Base-by-base conservation (phyloP, 2,113 vertebrate species). In the Ornithorhynchus anatinus region DNA sequence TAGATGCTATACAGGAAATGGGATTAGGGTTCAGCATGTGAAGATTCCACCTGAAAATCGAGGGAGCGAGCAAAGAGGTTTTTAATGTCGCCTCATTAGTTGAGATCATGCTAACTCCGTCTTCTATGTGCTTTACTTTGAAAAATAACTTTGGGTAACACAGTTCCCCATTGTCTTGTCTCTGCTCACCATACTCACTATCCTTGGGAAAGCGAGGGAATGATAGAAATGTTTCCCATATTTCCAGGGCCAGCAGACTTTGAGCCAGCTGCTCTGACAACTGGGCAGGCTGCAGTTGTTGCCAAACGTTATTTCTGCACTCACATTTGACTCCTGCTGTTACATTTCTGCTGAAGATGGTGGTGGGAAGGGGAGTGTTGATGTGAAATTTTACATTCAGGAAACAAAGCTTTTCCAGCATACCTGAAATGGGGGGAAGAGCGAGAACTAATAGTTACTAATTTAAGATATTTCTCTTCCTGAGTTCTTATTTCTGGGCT, bases 251-350 rank as follows among this genome's bases (percentile, higher is more conserved):
- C 56, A 15, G 61, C 61, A 59, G 73, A 38, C 44, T 22, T 31
- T 0, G 45, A 32, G 58, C 63, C 86, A 89, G 86, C 83, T 84
- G 84, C 63, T 88, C 36, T 66, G 81, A 87, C 87, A 79, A 37
- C 71, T 53, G 72, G 32, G 56, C 33, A 12, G 45, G 68, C 48
- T 0, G 53, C 77, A 32, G 61, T 65, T 81, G 52, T 79, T 71
- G 58, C 60, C 74, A 23, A 79, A 48, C 61, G 17, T 51, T 33
- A 51, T 62, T 45, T 52, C 8, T 31, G 20, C 39, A 52, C 14
- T 60, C n/a, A 27, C 22, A 2, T 20, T 27, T 22, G 69, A 19
- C 42, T 72, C 31, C 8, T 57, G 50, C 31, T 42, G 72, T 45
- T 32, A 10, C 32, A 13, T 45, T 59, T n/a, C 22, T 45, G 27